These are phyloP conservation scores for Eriosoma lanigerum DNA, from an alignment of 1,140 invertebrate genomes.

Conservation along the genomic window DNA sequence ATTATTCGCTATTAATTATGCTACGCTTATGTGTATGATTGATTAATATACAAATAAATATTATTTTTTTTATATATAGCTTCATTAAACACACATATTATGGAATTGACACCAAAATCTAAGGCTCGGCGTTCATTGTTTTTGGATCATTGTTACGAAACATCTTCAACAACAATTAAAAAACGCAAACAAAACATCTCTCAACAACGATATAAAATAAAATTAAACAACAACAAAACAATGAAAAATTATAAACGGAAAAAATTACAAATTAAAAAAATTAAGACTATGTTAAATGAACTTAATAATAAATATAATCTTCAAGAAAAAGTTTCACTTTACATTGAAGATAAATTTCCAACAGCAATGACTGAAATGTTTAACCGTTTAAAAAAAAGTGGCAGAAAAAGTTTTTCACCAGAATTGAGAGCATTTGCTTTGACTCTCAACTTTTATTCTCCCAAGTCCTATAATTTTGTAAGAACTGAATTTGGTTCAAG, in stretches of 20 bases:
- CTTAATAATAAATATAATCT: background rate
- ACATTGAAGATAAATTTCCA: background rate
- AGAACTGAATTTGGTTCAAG: background rate
- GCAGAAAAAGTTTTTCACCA: background rate
- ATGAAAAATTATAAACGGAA: background rate
- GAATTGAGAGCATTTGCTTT: background rate
- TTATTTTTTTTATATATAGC: too few species aligned
- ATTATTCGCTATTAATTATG: too few species aligned
- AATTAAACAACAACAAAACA: too few species aligned
- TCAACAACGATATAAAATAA: too few species aligned
- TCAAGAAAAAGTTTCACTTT: background rate
- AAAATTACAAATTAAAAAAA: background rate
- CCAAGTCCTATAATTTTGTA: slow-evolving; percentile 3
- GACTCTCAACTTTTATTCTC: background rate
- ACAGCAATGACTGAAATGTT: background rate
- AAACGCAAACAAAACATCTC: too few species aligned
- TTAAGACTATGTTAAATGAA: background rate
- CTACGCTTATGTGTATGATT: too few species aligned
- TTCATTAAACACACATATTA: too few species aligned
- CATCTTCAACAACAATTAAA: too few species aligned
- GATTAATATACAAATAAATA: too few species aligned
- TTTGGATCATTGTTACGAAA: too few species aligned
- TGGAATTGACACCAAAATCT: too few species aligned
- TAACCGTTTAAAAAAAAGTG: background rate
- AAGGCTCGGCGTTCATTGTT: too few species aligned